Percentiles rank a stretch among this genome's conserved stretches.
Evolutionary conservation across 2,888 invertebrate species (phyloP).

Genomic region (Kuschelorhynchus macadamiae): DNA sequence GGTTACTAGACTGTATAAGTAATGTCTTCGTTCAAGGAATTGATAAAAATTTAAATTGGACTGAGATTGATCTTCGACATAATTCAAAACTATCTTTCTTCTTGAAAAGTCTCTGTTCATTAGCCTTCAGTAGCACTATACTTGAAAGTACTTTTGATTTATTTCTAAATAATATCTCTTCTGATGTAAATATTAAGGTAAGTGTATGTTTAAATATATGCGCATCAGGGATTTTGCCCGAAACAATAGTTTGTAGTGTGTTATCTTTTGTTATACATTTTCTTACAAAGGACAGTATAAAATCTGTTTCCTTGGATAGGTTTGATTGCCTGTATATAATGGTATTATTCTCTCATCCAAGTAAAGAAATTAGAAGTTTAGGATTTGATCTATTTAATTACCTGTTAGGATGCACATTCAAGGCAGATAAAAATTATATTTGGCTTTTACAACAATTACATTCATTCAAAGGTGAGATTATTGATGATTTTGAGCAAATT

Average conservation of each 20-base stretch:
- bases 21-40: constrained; percentile 69
- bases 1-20: constrained; percentile 68
- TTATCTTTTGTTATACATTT: constrained; percentile 7
- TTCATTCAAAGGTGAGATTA: constrained; percentile 70
- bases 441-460: constrained; percentile 4
- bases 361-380: constrained; percentile 15
- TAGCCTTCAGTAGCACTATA: background rate
- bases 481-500: constrained; percentile 78
- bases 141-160: constrained; percentile 57
- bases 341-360: constrained; percentile 14
- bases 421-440: background rate
- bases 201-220: constrained; percentile 55
- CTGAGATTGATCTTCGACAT: constrained; percentile 69
- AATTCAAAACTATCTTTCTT: background rate
- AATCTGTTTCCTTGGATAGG: constrained; percentile 40
- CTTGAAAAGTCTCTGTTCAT: background rate
- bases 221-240: constrained; percentile 32
- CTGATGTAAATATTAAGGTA: constrained; percentile 43
- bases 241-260: background rate
- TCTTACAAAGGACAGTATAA: constrained; percentile 9
- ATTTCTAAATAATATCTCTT: constrained; percentile 66
- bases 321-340: constrained; percentile 45
- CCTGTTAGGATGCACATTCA: background rate
- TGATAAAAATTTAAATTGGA: constrained; percentile 66
- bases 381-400: constrained; percentile 4